Evolutionary conservation across 2,888 invertebrate species (phyloP).

Genomic region (Strigamia crassipes): DNA sequence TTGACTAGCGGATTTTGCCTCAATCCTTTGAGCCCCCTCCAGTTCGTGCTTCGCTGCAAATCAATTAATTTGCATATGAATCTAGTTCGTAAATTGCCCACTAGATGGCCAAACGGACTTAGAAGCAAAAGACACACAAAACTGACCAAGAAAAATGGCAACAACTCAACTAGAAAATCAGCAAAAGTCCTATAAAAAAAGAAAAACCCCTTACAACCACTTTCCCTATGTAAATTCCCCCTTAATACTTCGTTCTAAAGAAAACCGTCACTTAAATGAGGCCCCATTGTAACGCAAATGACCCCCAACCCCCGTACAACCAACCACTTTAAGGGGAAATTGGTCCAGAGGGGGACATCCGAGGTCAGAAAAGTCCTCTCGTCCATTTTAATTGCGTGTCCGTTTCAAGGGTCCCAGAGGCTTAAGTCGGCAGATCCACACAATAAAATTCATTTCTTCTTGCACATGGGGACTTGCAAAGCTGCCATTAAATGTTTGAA

Average conservation of each 20-base stretch:
- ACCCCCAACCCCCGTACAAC: not conserved
- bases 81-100: conserved; percentile 26
- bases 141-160: conserved; percentile 28
- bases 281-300: not conserved
- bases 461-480: not conserved
- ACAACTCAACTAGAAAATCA: conserved; percentile 19
- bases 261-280: not conserved
- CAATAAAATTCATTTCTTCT: conserved; percentile 17
- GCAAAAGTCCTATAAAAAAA: not conserved
- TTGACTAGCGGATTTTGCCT: not conserved
- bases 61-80: conserved; percentile 29
- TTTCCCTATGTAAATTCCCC: not conserved
- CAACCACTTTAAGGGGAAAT: conserved; percentile 9
- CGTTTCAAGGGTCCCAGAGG: conserved; percentile 8
- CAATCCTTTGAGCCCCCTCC: conserved; percentile 27
- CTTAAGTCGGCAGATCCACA: conserved; percentile 17
- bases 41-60: conserved; percentile 16
- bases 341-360: not conserved
- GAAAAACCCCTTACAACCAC: not conserved
- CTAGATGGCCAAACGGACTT: conserved; percentile 20
- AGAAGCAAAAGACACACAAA: not conserved
- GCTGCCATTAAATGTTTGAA: not conserved
- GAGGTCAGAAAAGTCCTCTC: not conserved
- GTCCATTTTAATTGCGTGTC: conserved; percentile 31
- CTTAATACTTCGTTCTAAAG: not conserved